Evolutionary conservation across 1,140 invertebrate species (phyloP).

Genomic region (Ericerus pela): DNA sequence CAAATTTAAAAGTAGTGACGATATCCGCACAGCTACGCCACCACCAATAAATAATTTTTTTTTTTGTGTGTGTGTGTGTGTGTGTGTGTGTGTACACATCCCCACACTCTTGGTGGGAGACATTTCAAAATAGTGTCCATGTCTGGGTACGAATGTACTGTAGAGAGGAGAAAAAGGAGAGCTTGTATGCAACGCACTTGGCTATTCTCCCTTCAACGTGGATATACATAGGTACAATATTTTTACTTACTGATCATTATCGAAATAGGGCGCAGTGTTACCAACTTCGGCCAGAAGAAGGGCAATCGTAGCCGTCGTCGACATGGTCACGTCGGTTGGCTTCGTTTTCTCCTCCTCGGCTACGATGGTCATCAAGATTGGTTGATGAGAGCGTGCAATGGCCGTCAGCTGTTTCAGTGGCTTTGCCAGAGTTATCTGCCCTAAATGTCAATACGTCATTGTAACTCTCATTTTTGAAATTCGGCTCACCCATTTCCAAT

Average conservation of each 20-base stretch:
- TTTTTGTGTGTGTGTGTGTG: no score
- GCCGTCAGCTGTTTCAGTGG: slow-evolving; percentile 58
- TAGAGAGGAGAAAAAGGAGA: no score
- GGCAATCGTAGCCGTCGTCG: slow-evolving; percentile 58
- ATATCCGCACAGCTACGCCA: no score
- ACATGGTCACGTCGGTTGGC: slow-evolving; percentile 50
- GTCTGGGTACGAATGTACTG: no score
- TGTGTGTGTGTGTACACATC: no score
- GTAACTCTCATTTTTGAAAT: not conserved
- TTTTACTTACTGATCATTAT: slow-evolving; percentile 48
- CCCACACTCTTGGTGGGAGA: no score
- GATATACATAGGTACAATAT: no score
- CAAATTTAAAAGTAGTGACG: no score
- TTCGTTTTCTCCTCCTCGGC: slow-evolving; percentile 61
- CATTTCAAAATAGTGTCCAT: no score
- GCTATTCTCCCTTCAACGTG: no score
- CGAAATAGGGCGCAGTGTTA: slow-evolving; percentile 59
- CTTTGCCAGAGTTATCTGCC: slow-evolving; percentile 42
- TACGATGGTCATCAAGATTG: slow-evolving; percentile 62
- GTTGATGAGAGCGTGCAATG: slow-evolving; percentile 57
- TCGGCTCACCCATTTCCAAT: not conserved
- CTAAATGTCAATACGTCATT: slow-evolving; percentile 17
- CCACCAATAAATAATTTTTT: no score
- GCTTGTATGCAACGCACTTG: no score
- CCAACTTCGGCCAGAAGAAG: slow-evolving; percentile 57